Conservation (phyloP, 2,888 invertebrate species). For the Danaus chrysippus region DNA sequence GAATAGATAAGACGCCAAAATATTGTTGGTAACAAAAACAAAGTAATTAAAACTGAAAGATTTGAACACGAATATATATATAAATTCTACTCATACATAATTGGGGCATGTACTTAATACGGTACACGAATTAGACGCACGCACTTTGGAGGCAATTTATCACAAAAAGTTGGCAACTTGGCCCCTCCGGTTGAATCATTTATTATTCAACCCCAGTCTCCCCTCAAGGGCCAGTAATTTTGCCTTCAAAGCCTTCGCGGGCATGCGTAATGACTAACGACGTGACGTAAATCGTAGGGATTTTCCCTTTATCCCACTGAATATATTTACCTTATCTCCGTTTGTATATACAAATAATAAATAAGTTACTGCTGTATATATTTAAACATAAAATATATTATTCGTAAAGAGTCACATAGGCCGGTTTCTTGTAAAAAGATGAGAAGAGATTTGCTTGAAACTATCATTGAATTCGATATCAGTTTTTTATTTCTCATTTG, state of each 20-base stretch:
- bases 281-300: constrained; percentile 67
- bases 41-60: neutral
- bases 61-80: neutral
- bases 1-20: too few relatives aligned
- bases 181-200: constrained; percentile 63
- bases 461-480: too few relatives aligned
- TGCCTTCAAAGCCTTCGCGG: constrained; percentile 72
- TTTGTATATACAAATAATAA: neutral
- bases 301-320: constrained; percentile 52
- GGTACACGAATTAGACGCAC: constrained; percentile 48
- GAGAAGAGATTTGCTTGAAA: too few relatives aligned
- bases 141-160: constrained; percentile 74
- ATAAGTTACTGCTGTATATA: too few relatives aligned
- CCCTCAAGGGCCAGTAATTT: constrained; percentile 73
- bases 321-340: constrained; percentile 27
- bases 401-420: too few relatives aligned
- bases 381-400: neutral
- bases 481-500: too few relatives aligned
- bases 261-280: constrained; percentile 73
- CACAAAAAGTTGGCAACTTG: constrained; percentile 74
- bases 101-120: constrained; percentile 20
- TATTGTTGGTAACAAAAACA: neutral
- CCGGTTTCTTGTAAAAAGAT: too few relatives aligned
- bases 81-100: constrained; percentile 4
- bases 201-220: constrained; percentile 52